Evolutionary conservation across 2,113 vertebrate genomes (phyloP).

Genomic region (Aegypius monachus): DNA sequence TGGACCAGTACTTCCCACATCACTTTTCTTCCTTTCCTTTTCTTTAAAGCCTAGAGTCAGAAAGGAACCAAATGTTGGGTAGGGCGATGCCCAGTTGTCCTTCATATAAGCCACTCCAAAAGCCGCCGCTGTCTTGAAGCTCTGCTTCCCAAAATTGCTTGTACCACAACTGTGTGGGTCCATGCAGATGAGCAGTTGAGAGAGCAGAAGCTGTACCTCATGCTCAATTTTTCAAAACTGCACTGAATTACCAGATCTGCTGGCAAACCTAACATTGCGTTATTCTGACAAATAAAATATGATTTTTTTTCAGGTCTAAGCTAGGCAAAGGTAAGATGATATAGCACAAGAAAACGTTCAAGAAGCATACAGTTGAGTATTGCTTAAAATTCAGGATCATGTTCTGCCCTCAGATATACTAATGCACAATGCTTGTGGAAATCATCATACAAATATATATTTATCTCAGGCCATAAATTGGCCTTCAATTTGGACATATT

Average conservation of each 20-base stretch:
- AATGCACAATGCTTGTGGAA: background rate
- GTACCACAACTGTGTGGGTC: background rate
- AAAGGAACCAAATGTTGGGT: background rate
- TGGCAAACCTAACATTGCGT: background rate
- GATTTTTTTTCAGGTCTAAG: background rate
- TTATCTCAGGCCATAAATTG: background rate
- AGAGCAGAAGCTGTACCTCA: background rate
- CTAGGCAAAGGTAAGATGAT: background rate
- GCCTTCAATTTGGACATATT: background rate
- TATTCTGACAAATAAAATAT: background rate
- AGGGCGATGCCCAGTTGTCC: background rate
- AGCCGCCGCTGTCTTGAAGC: background rate
- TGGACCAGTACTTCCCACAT: background rate
- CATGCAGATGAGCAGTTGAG: background rate
- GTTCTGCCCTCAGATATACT: background rate
- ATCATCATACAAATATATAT: background rate
- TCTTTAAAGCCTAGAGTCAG: background rate
- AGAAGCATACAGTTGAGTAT: background rate
- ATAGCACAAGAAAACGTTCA: background rate
- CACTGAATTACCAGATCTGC: background rate
- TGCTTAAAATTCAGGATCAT: background rate
- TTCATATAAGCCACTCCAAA: background rate
- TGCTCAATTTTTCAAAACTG: background rate
- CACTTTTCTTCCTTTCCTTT: background rate
- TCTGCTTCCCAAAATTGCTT: background rate